These are phyloP conservation scores for Gymnothorax reevesii DNA, from an alignment of 2,797 vertebrate species.

Conservation along the genomic window DNA sequence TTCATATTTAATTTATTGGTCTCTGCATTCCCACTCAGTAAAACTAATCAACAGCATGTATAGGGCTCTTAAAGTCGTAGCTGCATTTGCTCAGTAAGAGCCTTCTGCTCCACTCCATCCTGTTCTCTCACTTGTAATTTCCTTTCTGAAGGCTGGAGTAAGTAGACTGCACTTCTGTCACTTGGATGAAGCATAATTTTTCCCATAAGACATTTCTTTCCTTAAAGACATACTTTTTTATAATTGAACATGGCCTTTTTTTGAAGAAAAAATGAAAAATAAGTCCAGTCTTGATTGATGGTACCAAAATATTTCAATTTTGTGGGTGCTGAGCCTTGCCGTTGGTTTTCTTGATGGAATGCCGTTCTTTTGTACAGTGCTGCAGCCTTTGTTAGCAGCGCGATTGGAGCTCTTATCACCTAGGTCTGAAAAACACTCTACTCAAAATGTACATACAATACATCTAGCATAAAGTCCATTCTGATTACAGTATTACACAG, in stretches of 20 bases:
- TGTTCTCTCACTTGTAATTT: background rate
- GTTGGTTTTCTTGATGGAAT: slow-evolving; percentile 57
- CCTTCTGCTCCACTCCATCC: slow-evolving; percentile 52
- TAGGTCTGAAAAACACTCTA: slow-evolving; percentile 64
- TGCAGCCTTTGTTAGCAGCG: slow-evolving; percentile 68
- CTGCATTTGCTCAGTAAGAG: slow-evolving; percentile 62
- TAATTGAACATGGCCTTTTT: slow-evolving; percentile 15
- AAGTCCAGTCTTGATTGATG: slow-evolving; percentile 68
- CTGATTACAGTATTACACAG: background rate
- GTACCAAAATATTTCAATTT: slow-evolving; percentile 67
- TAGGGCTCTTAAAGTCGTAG: slow-evolving; percentile 77
- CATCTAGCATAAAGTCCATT: background rate
- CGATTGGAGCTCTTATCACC: slow-evolving; percentile 72
- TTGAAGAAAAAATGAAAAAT: slow-evolving; percentile 58
- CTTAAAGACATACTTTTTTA: slow-evolving; percentile 21
- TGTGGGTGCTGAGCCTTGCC: slow-evolving; percentile 56
- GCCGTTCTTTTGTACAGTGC: slow-evolving; percentile 44
- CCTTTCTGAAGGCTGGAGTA: background rate
- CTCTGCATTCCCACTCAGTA: slow-evolving; percentile 77
- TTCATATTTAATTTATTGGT: slow-evolving; percentile 85
- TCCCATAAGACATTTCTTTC: slow-evolving; percentile 17
- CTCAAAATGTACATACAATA: slow-evolving; percentile 34
- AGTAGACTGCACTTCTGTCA: slow-evolving; percentile 12
- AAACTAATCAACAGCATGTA: slow-evolving; percentile 80
- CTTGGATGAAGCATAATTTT: slow-evolving; percentile 8